Evolutionary conservation across 1,140 invertebrate genomes (phyloP).

Genomic region (Diorhabda carinulata): DNA sequence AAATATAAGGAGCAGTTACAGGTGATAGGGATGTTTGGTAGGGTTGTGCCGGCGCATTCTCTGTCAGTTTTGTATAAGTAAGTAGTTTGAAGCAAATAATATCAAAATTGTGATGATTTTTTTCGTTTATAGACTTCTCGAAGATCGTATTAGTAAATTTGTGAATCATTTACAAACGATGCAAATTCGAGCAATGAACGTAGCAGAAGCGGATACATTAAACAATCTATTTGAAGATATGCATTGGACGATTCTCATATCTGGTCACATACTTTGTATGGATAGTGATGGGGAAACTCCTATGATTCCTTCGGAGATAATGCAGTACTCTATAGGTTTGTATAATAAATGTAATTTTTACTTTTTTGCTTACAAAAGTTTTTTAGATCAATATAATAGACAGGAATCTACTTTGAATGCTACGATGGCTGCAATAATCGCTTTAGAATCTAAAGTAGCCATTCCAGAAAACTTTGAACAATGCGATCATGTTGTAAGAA

Average conservation of each 20-base stretch:
- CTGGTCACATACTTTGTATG: slow-evolving; percentile 69
- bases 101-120: background rate
- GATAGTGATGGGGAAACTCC: slow-evolving; percentile 72
- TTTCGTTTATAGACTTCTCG: slow-evolving; percentile 54
- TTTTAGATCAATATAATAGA: slow-evolving; percentile 9
- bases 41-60: slow-evolving; percentile 53
- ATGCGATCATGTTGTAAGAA: slow-evolving; percentile 60
- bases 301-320: slow-evolving; percentile 72
- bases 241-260: slow-evolving; percentile 81
- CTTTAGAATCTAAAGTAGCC: slow-evolving; percentile 34
- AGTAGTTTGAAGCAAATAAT: background rate
- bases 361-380: background rate
- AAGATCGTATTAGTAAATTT: slow-evolving; percentile 60
- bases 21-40: slow-evolving; percentile 56
- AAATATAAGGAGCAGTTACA: slow-evolving; percentile 68
- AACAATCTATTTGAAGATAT: slow-evolving; percentile 76
- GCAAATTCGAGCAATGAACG: slow-evolving; percentile 56
- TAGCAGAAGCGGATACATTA: slow-evolving; percentile 54
- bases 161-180: slow-evolving; percentile 62
- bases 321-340: slow-evolving; percentile 64
- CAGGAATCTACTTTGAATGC: slow-evolving; percentile 29
- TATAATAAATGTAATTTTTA: slow-evolving; percentile 14
- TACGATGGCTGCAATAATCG: slow-evolving; percentile 52
- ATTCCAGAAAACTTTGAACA: slow-evolving; percentile 51
- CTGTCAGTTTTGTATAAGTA: slow-evolving; percentile 54